phyloP scores from a whole-genome alignment of 2,113 vertebrate genomes.

The Psittacara wagleri region DNA sequence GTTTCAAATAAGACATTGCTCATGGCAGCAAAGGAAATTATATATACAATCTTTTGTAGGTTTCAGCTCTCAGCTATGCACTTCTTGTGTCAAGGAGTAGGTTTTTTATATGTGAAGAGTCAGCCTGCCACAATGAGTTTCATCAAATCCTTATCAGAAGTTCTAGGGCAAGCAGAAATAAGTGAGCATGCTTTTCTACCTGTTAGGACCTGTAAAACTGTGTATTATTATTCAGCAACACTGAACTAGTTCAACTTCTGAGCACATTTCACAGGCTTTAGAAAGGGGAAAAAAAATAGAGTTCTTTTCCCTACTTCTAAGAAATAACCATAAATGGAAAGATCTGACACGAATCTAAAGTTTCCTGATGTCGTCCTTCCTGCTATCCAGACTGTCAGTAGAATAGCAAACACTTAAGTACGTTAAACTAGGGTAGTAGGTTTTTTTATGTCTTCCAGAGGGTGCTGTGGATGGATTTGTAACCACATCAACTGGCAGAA shows the following conservation, averaged over 20 bases:
- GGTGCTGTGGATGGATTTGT: slow-evolving; percentile 11
- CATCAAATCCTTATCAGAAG: not conserved
- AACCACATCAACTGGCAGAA: not conserved
- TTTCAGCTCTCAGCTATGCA: not conserved
- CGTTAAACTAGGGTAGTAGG: not conserved
- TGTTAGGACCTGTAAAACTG: not conserved
- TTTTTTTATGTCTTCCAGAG: slow-evolving; percentile 36
- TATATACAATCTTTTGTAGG: not conserved
- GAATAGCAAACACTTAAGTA: not conserved
- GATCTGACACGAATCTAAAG: not conserved
- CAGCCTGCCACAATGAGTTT: not conserved
- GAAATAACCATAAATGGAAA: not conserved
- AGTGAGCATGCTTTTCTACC: not conserved
- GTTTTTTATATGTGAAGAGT: not conserved
- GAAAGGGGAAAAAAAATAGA: not conserved
- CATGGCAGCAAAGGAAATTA: not conserved
- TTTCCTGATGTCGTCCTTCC: slow-evolving; percentile 7
- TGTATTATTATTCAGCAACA: not conserved
- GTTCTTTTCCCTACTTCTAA: not conserved
- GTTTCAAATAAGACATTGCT: not conserved
- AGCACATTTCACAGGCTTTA: not conserved
- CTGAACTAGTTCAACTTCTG: not conserved
- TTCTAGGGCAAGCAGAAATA: not conserved
- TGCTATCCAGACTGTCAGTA: not conserved
- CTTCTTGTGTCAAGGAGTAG: not conserved